phyloP scores from a whole-genome alignment of 2,113 vertebrate species.

The Malurus alboscapulatus region DNA sequence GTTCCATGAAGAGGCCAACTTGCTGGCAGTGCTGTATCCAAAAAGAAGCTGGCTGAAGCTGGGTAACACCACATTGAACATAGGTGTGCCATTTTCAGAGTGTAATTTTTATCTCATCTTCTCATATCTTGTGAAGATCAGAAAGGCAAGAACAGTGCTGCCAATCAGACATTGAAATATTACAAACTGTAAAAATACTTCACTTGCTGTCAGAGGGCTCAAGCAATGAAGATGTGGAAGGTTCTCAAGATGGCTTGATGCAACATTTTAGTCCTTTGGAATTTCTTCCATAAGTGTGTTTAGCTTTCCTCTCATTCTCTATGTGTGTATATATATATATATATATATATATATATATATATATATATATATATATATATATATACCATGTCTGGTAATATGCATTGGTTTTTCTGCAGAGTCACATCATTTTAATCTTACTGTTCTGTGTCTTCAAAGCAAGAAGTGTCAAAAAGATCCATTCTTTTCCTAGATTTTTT shows the following conservation, averaged over 20 bases:
- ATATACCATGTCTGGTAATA: neutral
- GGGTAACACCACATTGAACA: neutral
- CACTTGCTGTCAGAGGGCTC: neutral
- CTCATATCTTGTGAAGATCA: neutral
- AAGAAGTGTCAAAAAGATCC: neutral
- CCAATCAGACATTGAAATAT: neutral
- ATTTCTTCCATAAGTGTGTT: neutral
- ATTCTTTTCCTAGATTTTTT: neutral
- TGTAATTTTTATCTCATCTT: neutral
- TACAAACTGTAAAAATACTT: neutral
- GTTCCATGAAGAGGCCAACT: neutral
- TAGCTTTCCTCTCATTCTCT: neutral
- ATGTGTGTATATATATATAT: neutral
- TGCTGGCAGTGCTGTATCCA: neutral
- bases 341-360: too few species aligned
- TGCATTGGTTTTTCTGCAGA: neutral
- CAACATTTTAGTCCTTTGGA: neutral
- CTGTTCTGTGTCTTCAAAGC: neutral
- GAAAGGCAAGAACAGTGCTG: neutral
- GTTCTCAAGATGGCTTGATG: neutral
- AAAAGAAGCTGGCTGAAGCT: neutral
- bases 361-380: too few species aligned
- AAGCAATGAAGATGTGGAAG: neutral
- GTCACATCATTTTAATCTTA: neutral
- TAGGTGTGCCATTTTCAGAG: neutral